Base-by-base conservation (phyloP, 2,888 invertebrate species). In the Dynastes grantii region DNA sequence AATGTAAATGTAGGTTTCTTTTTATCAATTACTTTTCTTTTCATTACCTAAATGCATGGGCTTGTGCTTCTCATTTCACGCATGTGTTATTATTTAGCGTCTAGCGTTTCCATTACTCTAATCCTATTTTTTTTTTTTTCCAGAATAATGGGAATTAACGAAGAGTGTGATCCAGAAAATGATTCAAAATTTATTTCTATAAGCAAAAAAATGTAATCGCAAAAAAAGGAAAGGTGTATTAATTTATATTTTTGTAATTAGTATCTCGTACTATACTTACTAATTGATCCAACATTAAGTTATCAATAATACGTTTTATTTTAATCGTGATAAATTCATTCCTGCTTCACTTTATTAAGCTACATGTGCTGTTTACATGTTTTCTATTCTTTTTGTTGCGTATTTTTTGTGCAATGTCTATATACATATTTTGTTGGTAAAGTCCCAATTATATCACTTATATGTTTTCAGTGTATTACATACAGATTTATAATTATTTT, bases 281-380 rank as follows among this genome's bases (percentile, higher is more conserved):
- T 55, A 13, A 51, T 68, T 67, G 29, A 68, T 68, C 22, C 27
- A 68, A 68, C n/a, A 49, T 68, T 68, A 68, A 22, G 37, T 51
- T 45, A 16, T 68, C 29, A 68, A 9, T 13, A 49, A 68, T 68
- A 51, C 55, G 2, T 55, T 51, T 49, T 78, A 67, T 77, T 76
- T 76, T 77, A 65, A 53, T 79, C 79, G 79, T 79, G 79, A 79
- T 79, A 77, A 65, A 77, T 79, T 79, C 79, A 79, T 79, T 79
- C 79, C 79, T 79, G 53, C 61, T 76, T 70, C 51, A 51, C 55
- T 68, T 70, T 76, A 70, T 65, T 70, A 63, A 16, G 51, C 4
- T 37, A 37, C 37, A 73, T 61, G 16, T 73, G 40, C 11, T 61
- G 22, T 73, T 37, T 73, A 22, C 58, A 22, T 73, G 40, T 58